Evolutionary conservation across 2,888 invertebrate genomes (phyloP).

Genomic region (Bellardia bayeri): DNA sequence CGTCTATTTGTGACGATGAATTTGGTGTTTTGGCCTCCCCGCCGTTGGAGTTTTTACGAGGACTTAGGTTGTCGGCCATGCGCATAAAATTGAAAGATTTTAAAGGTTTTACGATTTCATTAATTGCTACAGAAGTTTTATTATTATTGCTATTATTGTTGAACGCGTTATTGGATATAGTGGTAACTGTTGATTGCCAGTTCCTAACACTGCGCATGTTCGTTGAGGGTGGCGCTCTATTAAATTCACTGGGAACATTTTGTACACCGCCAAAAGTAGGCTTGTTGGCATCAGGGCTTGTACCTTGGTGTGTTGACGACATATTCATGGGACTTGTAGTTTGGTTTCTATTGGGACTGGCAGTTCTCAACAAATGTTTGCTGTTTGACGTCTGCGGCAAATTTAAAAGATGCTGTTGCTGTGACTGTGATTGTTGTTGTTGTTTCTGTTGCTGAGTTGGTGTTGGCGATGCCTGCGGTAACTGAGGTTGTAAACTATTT

Average conservation of each 20-base stretch:
- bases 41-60: constrained; percentile 75
- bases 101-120: constrained; percentile 37
- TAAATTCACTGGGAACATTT: constrained; percentile 81
- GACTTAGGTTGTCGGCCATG: constrained; percentile 83
- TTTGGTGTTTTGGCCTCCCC: constrained; percentile 29
- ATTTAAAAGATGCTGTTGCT: constrained; percentile 65
- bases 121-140: constrained; percentile 9
- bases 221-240: constrained; percentile 80
- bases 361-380: constrained; percentile 71
- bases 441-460: constrained; percentile 76
- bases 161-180: constrained; percentile 12
- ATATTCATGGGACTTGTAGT: constrained; percentile 78
- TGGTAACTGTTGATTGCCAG: constrained; percentile 66
- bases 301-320: constrained; percentile 13
- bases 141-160: neutral
- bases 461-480: constrained; percentile 81
- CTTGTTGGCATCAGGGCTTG: constrained; percentile 71
- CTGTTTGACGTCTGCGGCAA: constrained; percentile 14
- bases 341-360: constrained; percentile 81
- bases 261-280: constrained; percentile 81
- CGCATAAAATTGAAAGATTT: constrained; percentile 83
- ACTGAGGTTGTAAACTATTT: constrained; percentile 85
- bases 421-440: constrained; percentile 75
- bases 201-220: constrained; percentile 79
- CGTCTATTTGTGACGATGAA: constrained; percentile 55